Evolutionary conservation across 2,797 vertebrate genomes (phyloP), one percentile per base, ranked within the genome.

Genomic region (Pitangus sulphuratus): DNA sequence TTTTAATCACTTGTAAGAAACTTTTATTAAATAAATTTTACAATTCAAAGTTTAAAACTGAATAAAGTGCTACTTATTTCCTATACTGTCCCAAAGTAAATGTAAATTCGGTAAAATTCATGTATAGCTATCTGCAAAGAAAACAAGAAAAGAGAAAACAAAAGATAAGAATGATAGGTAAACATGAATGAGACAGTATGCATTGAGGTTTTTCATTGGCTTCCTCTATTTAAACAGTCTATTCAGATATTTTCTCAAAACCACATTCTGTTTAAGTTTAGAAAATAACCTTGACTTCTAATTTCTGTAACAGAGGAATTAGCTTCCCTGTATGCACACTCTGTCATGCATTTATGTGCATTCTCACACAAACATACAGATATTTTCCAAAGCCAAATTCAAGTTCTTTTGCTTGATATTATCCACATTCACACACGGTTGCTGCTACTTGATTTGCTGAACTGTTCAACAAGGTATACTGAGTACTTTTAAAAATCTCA

Each of bases 271-370:
- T 48, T 84, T 66, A 87, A 66, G 70, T 76, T 68, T 66, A 94
- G 22, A 91, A 96, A 93, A 77, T 91, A 95, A 92, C 58, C 83
- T 83, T 48, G 33, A 83, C 92, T 97, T 96, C 72, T 78, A 53
- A 87, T 87, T 92, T 92, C 90, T 96, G 57, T 87, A 94, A 77
- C 64, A 96, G 89, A 96, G 62, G 24, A 68, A 88, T 90, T 86
- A 71, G 69, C 85, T 97, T 96, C 82, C 84, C 84, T 96, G 90
- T 26, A 91, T 56, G 78, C 47, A 50, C 65, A 35, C 12, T 84
- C n/a, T 31, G 82, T 28, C 26, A 11, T 0, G 5, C 0, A 1
- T 28, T 53, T 7, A 12, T 1, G 1, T 57, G 53, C 2, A 1
- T 11, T 33, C 48, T 42, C 66, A 25, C 26, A 88, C 11, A 76